phyloP scores from a whole-genome alignment of 2,888 invertebrate genomes.

The Rhimphoctona megacephalus region DNA sequence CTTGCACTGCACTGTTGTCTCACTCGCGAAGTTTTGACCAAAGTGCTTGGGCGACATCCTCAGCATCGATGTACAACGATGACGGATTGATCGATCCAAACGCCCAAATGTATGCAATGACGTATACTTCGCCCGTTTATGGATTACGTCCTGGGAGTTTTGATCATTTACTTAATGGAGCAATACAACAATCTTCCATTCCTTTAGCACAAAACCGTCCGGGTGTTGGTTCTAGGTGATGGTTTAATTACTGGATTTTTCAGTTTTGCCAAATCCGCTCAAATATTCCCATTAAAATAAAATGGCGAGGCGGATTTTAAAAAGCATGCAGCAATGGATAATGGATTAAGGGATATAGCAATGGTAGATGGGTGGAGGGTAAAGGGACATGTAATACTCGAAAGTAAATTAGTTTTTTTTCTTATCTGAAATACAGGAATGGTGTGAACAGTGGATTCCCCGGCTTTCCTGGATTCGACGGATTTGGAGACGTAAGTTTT shows the following conservation, averaged over 20 bases:
- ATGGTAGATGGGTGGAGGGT: not conserved
- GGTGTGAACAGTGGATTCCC: slow-evolving; percentile 23
- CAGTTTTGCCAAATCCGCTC: not conserved
- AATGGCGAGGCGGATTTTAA: not conserved
- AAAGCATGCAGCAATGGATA: slow-evolving; percentile 1
- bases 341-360: no score
- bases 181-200: slow-evolving; percentile 37
- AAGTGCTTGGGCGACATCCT: slow-evolving; percentile 60
- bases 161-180: slow-evolving; percentile 61
- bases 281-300: not conserved
- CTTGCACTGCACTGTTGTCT: slow-evolving; percentile 43
- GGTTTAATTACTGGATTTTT: slow-evolving; percentile 50
- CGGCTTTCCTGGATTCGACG: not conserved
- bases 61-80: slow-evolving; percentile 71
- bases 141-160: slow-evolving; percentile 53
- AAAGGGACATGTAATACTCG: not conserved
- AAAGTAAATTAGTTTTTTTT: slow-evolving; percentile 4
- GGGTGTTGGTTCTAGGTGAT: slow-evolving; percentile 69
- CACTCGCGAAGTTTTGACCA: slow-evolving; percentile 32
- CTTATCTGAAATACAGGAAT: slow-evolving; percentile 29
- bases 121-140: slow-evolving; percentile 59
- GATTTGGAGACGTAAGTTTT: slow-evolving; percentile 42
- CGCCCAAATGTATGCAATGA: slow-evolving; percentile 67
- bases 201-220: slow-evolving; percentile 28
- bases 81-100: slow-evolving; percentile 68